phyloP scores from a whole-genome alignment of 2,113 vertebrate species.

The Microtus pennsylvanicus region DNA sequence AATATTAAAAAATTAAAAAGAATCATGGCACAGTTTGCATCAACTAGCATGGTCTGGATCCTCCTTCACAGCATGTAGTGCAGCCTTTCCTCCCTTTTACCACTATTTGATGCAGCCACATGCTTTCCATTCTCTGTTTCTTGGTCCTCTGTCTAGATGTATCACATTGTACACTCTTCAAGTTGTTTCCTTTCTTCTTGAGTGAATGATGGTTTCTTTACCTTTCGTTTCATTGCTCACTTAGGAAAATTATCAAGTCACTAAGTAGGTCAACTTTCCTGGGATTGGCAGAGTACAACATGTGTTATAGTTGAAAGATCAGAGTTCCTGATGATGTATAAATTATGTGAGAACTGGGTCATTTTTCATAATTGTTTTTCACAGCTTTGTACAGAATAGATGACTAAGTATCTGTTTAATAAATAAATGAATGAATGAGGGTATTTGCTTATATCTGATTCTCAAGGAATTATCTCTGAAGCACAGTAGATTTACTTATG shows the following conservation, averaged over 20 bases:
- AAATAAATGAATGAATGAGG: neutral
- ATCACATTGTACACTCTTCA: neutral
- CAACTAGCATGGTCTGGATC: neutral
- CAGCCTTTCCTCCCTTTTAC: neutral
- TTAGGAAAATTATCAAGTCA: neutral
- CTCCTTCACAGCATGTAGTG: neutral
- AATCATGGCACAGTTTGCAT: neutral
- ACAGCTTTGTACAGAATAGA: constrained; percentile 8
- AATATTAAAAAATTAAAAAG: neutral
- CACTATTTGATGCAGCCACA: neutral
- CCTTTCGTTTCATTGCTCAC: neutral
- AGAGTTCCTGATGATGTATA: neutral
- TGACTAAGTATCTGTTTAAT: neutral
- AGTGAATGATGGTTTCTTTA: neutral
- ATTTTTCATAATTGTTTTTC: neutral
- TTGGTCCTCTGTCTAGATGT: neutral
- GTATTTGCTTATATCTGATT: neutral
- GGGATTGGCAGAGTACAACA: neutral
- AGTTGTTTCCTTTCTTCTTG: neutral
- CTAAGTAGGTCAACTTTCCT: neutral
- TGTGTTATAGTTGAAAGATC: constrained; percentile 5
- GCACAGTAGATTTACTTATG: neutral
- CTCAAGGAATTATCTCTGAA: neutral
- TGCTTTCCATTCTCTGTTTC: neutral
- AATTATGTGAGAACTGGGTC: neutral